Conservation (phyloP, 1,140 invertebrate species). For the Apis cerana region DNA sequence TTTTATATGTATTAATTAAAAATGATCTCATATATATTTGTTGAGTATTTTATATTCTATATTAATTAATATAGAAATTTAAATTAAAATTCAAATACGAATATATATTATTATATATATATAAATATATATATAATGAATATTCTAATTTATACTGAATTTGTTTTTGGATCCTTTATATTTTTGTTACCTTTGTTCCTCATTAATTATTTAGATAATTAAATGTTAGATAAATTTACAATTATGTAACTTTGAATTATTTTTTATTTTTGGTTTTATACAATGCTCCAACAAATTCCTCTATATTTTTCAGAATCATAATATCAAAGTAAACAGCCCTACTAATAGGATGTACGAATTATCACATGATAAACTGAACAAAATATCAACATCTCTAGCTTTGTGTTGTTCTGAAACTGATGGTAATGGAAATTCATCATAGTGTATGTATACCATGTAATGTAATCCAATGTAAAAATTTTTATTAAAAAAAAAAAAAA, state of each 20-base stretch:
- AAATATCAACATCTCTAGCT: slow-evolving; percentile 11
- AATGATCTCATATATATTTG: neutral
- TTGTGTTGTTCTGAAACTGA: slow-evolving; percentile 28
- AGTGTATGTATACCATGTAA: neutral
- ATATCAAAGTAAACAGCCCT: slow-evolving; percentile 26
- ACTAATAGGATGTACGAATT: slow-evolving; percentile 23
- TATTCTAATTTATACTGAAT: slow-evolving; percentile 22
- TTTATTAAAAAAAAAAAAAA: too few species aligned
- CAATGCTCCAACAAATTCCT: slow-evolving; percentile 11
- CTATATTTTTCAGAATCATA: slow-evolving; percentile 63
- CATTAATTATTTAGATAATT: neutral
- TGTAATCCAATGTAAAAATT: too few species aligned
- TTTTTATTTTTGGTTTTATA: neutral
- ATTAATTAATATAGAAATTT: neutral
- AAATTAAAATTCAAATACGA: neutral
- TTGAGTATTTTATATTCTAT: neutral
- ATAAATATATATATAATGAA: neutral
- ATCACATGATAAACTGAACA: slow-evolving; percentile 32
- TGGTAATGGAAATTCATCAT: slow-evolving; percentile 11
- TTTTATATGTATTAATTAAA: neutral
- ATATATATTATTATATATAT: too few species aligned
- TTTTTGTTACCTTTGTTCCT: neutral
- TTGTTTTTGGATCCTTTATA: slow-evolving; percentile 16
- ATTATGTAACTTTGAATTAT: neutral
- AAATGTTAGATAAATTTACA: slow-evolving; percentile 11